Evolutionary conservation across 1,140 invertebrate genomes (phyloP).

Genomic region (Heliconius melpomene): DNA sequence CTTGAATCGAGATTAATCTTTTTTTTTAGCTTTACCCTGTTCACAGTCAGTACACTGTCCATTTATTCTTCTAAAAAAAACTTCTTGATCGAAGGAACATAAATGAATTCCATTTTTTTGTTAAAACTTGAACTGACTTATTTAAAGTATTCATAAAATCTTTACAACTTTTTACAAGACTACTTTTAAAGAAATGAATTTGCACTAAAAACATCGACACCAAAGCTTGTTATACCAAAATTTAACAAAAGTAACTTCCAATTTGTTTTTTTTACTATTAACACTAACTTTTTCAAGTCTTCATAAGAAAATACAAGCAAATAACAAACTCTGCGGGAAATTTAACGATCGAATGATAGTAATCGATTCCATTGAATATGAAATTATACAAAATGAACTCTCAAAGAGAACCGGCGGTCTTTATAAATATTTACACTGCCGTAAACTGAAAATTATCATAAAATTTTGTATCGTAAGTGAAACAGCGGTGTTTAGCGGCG

Average conservation of each 20-base stretch:
- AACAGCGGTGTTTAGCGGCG: neutral
- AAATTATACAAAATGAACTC: constrained; percentile 3
- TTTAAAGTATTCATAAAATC: constrained; percentile 3
- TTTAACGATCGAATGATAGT: neutral
- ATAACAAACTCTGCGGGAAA: neutral
- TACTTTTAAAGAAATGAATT: constrained; percentile 3
- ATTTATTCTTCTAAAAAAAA: no score
- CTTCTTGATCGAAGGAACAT: neutral
- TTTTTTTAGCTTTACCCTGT: no score
- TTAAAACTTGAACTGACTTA: neutral
- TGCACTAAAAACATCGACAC: neutral
- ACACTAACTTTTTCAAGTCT: neutral
- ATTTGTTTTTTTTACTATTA: neutral
- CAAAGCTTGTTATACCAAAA: neutral
- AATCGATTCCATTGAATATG: constrained; percentile 17
- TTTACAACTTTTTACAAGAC: neutral
- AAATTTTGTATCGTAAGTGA: neutral
- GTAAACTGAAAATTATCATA: constrained; percentile 14
- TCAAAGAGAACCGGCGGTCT: constrained; percentile 19
- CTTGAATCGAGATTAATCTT: no score
- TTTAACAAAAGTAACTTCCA: neutral
- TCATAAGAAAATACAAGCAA: neutral
- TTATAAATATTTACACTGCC: constrained; percentile 20
- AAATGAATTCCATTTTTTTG: neutral
- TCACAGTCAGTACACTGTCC: no score